Percentiles rank a stretch among this genome's conserved stretches.
phyloP scores from a whole-genome alignment of 1,140 invertebrate genomes.

The Zaprionus ornatus region DNA sequence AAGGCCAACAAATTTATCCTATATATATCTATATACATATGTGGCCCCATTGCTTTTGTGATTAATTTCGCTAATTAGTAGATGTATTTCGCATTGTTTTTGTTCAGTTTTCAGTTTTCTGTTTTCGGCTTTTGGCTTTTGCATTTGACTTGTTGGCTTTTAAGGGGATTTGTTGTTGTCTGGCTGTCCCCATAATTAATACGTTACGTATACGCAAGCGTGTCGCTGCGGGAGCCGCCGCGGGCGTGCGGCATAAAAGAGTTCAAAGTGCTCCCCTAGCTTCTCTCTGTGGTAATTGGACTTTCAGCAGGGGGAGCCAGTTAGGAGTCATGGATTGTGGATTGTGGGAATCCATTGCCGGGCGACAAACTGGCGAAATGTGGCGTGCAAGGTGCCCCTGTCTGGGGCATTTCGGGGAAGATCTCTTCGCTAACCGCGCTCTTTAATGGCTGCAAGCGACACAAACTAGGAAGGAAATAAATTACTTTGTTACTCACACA shows the following conservation, averaged over 20 bases:
- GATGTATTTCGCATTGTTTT: slow-evolving; percentile 24
- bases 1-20: slow-evolving; percentile 44
- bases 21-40: slow-evolving; percentile 1
- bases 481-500: slow-evolving; percentile 56
- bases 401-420: slow-evolving; percentile 6
- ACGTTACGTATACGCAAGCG: slow-evolving; percentile 76
- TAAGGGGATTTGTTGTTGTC: slow-evolving; percentile 31
- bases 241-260: slow-evolving; percentile 56
- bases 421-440: slow-evolving; percentile 62
- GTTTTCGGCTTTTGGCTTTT: neutral
- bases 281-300: slow-evolving; percentile 56
- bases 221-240: slow-evolving; percentile 64
- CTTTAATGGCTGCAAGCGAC: slow-evolving; percentile 71
- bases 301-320: slow-evolving; percentile 15
- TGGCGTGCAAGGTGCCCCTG: slow-evolving; percentile 50
- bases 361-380: slow-evolving; percentile 31
- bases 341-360: slow-evolving; percentile 53
- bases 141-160: neutral
- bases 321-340: neutral
- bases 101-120: slow-evolving; percentile 2
- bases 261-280: slow-evolving; percentile 70
- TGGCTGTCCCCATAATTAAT: slow-evolving; percentile 64
- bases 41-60: slow-evolving; percentile 43
- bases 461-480: slow-evolving; percentile 79
- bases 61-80: slow-evolving; percentile 71